These are phyloP conservation scores for Criorhina ranunculi DNA, from an alignment of 2,888 invertebrate genomes.

Conservation along the genomic window DNA sequence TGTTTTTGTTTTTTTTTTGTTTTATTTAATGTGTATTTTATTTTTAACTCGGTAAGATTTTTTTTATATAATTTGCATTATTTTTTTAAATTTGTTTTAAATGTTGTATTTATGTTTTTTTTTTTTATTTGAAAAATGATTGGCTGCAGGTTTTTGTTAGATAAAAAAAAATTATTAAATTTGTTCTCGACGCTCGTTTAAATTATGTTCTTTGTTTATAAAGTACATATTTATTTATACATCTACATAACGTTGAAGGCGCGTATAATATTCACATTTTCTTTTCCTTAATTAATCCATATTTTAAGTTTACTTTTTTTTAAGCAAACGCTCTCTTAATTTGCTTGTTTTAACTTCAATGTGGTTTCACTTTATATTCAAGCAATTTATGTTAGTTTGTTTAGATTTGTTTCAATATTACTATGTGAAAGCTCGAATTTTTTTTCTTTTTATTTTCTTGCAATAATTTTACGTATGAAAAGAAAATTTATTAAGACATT, in stretches of 20 bases:
- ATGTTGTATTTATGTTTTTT: conserved; percentile 55
- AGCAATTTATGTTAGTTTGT: conserved; percentile 66
- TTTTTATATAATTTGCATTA: conserved; percentile 64
- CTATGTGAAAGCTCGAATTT: conserved; percentile 75
- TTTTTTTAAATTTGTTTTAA: conserved; percentile 70
- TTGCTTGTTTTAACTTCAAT: conserved; percentile 19
- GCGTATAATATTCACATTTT: conserved; percentile 83
- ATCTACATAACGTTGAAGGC: conserved; percentile 82
- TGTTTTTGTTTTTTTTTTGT: conserved; percentile 75
- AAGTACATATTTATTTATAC: conserved; percentile 77
- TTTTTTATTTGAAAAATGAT: conserved; percentile 68
- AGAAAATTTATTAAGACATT: conserved; percentile 56
- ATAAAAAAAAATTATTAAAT: conserved; percentile 55
- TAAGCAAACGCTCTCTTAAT: conserved; percentile 58
- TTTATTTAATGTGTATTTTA: conserved; percentile 52
- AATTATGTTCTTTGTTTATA: conserved; percentile 49
- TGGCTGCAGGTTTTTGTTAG: conserved; percentile 62
- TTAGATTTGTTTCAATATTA: conserved; percentile 72
- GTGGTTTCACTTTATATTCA: conserved; percentile 57
- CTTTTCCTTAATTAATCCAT: conserved; percentile 69
- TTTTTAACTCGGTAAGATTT: conserved; percentile 77
- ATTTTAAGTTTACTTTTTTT: conserved; percentile 52
- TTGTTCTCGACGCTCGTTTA: conserved; percentile 62
- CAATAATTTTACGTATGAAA: conserved; percentile 69
- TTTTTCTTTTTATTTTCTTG: conserved; percentile 60